Base-by-base conservation (phyloP, 1,140 invertebrate species). In the Bombyx mori region DNA sequence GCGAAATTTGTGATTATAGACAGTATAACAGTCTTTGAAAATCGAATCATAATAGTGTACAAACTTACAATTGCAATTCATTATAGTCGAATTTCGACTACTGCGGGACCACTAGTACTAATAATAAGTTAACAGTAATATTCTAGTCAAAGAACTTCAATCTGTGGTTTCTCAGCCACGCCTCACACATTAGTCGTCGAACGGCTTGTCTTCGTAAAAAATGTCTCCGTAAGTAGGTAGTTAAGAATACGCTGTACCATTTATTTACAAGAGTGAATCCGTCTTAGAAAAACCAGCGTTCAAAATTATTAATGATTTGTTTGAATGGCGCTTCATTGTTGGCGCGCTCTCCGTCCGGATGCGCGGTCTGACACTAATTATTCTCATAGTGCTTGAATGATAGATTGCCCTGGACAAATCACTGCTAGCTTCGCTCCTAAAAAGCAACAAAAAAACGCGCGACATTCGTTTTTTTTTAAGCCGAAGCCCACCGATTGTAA, bases 281-380 rank as follows among this genome's bases (percentile, higher is more conserved):
- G 71, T 81, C 73, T 79, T 73, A 78, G 77, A 83, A 79, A 79
- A 81, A 79, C 73, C 73, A 71, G 78, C 75, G 69, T 81, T 81
- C 71, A 71, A 70, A 78, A 79, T 82, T 79, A 84, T 84, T 84
- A 84, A 84, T 84, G 81, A 69, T 84, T 81, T 84, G 72, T 84
- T 82, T 81, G 79, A 77, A 81, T 78, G 79, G 73, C 69, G 75
- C 69, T 62, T 77, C 77, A 81, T 84, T 82, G 79, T 84, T 81
- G 76, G 77, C 76, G 68, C 64, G 61, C 69, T 69, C 71, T 70
- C 65, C 62, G 69, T 71, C 79, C 81, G 81, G 79, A 84, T 82
- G 78, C 78, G 68, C 58, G 47, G 71, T 73, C 69, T 84, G 81
- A 82, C 81, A 84, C 81, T 84, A 84, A 84, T 84, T 84, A 84